Evolutionary conservation across 1,140 invertebrate species (phyloP), one percentile per base, ranked within the genome.

Genomic region (Aphidius gifuensis): DNA sequence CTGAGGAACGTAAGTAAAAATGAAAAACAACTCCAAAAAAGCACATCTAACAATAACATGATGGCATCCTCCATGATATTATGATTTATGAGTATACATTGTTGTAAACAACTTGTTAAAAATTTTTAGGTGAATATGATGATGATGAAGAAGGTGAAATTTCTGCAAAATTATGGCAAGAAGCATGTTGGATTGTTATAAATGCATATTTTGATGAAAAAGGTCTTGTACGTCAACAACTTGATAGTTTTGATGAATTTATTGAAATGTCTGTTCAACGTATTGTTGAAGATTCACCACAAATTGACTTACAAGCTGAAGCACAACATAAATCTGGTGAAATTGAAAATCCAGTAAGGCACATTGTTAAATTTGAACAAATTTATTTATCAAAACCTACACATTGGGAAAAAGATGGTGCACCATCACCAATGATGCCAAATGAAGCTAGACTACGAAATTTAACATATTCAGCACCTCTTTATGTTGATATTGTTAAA

Each of bases 111-210:
- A 16, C 16, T 16, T 16, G 16, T 16, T 16, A 16, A 16, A 16
- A 16, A 16, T 16, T 16, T 16, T 16, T 60, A 85, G 88, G 89
- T 74, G 85, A 87, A 72, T 89, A 85, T 75, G 88, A 89, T 60
- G 89, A 90, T 69, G 90, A 91, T 68, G 90, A 93, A 68, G 84
- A 84, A 9, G 91, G 93, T 76, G 94, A 97, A 81, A 96, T 98
- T 70, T 95, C 94, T 9, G 89, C 93, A 11, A 94, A 97, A 74
- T 81, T 97, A 60, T 98, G 96, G 96, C 95, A 99, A 82, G 97
- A 99, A 85, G 97, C 97, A n/a, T 99, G 96, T 74, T 99, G 97
- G 97, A 97, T 98, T 77, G 96, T 99, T 48, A 99, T 99, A 71
- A 97, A 96, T 74, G 94, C 97, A 4, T 99, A 99, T 81, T 99